Evolutionary conservation across 2,797 vertebrate species (phyloP), one percentile per base, ranked within the genome.

Genomic region (Oryzias sinensis): DNA sequence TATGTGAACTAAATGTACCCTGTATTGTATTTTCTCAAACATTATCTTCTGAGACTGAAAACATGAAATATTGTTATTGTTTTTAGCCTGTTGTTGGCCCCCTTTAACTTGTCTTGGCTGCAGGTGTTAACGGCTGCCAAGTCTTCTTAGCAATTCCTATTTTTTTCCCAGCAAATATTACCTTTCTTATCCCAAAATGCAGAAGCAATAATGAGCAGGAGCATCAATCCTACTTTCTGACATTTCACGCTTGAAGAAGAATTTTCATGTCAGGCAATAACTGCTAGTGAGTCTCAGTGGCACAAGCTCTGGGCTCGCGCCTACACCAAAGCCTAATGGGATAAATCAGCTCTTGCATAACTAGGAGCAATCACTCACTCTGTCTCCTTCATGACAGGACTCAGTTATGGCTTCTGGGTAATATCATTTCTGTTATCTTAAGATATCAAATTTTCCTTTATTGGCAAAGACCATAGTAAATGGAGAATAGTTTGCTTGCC

Each of bases 401-500:
- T 90, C 87, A 88, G 90, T 91, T 90, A 90, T 89, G 90, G 88
- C 81, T 85, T 83, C 82, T 88, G 84, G 87, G 84, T 89, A 90
- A 92, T 91, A 90, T 91, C 76, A 90, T 90, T 91, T 85, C 86
- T 84, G 89, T 92, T 91, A 91, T 92, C 91, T 90, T 90, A 86
- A 87, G 85, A 86, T 90, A 90, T 93, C 90, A 92, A 85, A 91
- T 93, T 89, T 88, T 86, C 85, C 85, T 90, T 87, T 92, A 91
- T 92, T 92, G 88, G 89, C 85, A 86, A 85, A 88, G 82, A 84
- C 87, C 78, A 80, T 67, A 60, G 78, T 70, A 77, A 83, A 85
- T 75, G 75, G 69, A 74, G 70, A 59, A 67, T 68, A 70, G 62
- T 80, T 85, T 62, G 79, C 71, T 62, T 27, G 22, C 66, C 70